Evolutionary conservation across 2,797 vertebrate species (phyloP).

Genomic region (Coracias cyanogaster): DNA sequence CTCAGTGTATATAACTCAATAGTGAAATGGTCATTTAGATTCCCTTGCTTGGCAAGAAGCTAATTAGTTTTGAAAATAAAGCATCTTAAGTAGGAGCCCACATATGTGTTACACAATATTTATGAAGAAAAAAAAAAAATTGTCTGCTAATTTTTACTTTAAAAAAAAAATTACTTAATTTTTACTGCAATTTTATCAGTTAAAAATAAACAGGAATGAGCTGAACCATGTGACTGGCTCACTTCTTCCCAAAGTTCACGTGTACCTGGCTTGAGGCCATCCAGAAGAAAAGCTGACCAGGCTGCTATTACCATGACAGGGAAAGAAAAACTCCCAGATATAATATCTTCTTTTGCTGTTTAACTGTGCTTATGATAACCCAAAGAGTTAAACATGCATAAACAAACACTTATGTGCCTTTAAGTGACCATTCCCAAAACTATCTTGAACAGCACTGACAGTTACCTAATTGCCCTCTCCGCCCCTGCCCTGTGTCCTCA

Average conservation of each 20-base stretch:
- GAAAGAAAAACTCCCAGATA: background rate
- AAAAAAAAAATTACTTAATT: background rate
- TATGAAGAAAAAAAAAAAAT: background rate
- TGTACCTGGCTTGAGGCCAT: background rate
- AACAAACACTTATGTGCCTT: background rate
- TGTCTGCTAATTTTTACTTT: background rate
- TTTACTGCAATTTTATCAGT: background rate
- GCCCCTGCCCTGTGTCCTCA: fast-evolving
- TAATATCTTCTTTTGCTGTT: background rate
- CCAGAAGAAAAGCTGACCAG: background rate
- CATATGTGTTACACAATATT: background rate
- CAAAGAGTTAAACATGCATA: background rate
- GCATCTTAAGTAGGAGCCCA: background rate
- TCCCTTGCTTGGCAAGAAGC: background rate
- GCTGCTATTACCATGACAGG: background rate
- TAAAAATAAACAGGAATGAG: background rate
- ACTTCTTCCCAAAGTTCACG: background rate
- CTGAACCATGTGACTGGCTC: background rate
- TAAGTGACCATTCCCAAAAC: background rate
- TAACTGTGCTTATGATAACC: background rate
- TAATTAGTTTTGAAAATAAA: background rate
- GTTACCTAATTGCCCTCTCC: background rate
- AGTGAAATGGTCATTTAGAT: background rate
- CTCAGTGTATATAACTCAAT: background rate
- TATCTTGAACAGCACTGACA: background rate